Conservation (phyloP, 2,888 invertebrate genomes). For the Endomychus coccineus region DNA sequence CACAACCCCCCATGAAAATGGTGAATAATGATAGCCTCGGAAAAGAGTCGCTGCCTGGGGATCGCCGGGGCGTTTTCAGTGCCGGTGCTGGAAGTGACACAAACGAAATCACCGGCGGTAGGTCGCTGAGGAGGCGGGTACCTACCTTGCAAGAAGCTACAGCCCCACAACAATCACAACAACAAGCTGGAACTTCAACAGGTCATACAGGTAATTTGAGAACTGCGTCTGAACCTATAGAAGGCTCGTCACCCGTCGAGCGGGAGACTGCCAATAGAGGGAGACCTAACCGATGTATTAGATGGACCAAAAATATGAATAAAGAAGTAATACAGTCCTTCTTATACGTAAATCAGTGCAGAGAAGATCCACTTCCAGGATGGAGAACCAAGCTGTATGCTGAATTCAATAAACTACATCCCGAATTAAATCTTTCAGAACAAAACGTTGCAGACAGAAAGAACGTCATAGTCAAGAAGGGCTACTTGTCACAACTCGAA, state of each 20-base stretch:
- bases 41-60: background rate
- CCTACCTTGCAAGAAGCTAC: background rate
- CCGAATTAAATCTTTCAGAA: background rate
- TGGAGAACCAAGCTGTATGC: conserved; percentile 1
- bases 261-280: conserved; percentile 1
- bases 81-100: no score
- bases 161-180: conserved; percentile 1
- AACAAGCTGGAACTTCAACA: background rate
- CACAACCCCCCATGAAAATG: conserved; percentile 1
- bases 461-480: background rate
- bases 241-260: conserved; percentile 1
- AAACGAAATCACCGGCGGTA: conserved; percentile 1
- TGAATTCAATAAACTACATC: background rate
- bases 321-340: background rate
- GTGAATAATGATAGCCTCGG: conserved; percentile 1
- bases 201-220: background rate
- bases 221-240: background rate
- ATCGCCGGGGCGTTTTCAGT: conserved; percentile 1
- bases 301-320: background rate
- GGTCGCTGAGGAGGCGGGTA: background rate
- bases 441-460: no score
- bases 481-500: background rate
- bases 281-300: background rate
- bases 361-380: conserved; percentile 1
- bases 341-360: background rate